Base-by-base conservation (phyloP, 2,888 invertebrate genomes). In the Oxyteleia sp. region DNA sequence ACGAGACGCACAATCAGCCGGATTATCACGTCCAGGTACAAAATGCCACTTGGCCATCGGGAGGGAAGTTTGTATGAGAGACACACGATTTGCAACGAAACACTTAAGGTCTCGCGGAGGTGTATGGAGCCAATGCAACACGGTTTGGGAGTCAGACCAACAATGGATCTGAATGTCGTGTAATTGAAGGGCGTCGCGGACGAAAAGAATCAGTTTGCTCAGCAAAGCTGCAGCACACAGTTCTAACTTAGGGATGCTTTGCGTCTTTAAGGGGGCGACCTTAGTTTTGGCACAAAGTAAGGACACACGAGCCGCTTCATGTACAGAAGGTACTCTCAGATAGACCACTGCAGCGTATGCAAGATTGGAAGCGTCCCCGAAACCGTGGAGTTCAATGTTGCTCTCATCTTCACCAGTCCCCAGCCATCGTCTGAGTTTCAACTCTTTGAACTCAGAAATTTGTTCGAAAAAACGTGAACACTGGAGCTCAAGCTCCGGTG, bases 21-120 rank as follows among this genome's bases (percentile, higher is more conserved):
- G 38, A 26, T 49, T 49, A 26, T 23, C 23, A 4, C n/a, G 4
- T 10, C 49, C 26, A 4, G 49, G 49, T 2, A 26, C 23, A n/a
- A 11, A 49, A n/a, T n/a, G 20, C 49, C 49, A 49, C 3, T 47
- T 18, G 16, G 20, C 47, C 18, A 11, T 47, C 4, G 47, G 8
- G 23, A 47, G 4, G 26, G 43, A 43, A 13, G 43, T 43, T 10
- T 43, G 43, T 1, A 43, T 8, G 13, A 43, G 16, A 4, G 43
- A 45, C 2, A 45, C 45, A 1, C 18, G 45, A n/a, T 45, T 45
- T 5, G 45, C 45, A 8, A 45, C 45, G 18, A 45, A 45, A 45
- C 45, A 45, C 7, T 18, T 45, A 18, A 45, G 16, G 8, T 16
- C 18, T 2, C 18, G 5, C 1, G 45, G 45, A 7, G 45, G 45